These are phyloP conservation scores for Cyrtodaria siliqua DNA, from an alignment of 2,888 invertebrate species.

Conservation along the genomic window DNA sequence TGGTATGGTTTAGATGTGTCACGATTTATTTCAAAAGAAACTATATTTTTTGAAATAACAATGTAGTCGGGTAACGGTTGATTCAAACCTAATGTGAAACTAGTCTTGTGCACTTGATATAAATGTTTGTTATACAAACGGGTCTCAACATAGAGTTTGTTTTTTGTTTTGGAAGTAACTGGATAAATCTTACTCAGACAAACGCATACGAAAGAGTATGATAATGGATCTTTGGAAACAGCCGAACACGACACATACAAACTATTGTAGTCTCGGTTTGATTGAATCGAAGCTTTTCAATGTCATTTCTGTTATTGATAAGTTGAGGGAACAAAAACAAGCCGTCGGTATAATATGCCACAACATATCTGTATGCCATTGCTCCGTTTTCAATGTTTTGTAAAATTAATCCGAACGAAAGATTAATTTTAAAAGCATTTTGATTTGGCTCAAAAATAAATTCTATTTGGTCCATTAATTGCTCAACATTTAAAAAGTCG, in stretches of 20 bases:
- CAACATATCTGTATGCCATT: not conserved
- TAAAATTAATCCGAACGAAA: not conserved
- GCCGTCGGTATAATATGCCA: not conserved
- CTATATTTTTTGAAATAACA: constrained; percentile 9
- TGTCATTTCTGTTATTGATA: not conserved
- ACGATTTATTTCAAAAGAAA: constrained; percentile 13
- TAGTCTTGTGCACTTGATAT: constrained; percentile 5
- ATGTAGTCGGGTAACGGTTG: constrained; percentile 11
- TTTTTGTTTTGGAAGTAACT: not conserved
- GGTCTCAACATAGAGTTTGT: constrained; percentile 11
- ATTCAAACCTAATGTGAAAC: constrained; percentile 10
- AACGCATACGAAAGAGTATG: too few relatives aligned
- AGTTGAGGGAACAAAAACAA: not conserved
- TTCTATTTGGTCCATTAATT: not conserved
- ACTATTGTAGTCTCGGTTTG: too few relatives aligned
- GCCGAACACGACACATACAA: too few relatives aligned
- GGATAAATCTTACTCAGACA: not conserved
- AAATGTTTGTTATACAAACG: constrained; percentile 3
- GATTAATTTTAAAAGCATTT: constrained; percentile 8
- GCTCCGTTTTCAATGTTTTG: not conserved
- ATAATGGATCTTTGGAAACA: too few relatives aligned
- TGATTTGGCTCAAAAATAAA: not conserved
- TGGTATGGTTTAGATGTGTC: not conserved
- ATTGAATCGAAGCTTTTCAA: not conserved
- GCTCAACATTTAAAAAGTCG: not conserved